A percentile compares a stretch with the other conserved stretches of the same genome.
Evolutionary conservation across 2,888 invertebrate species (phyloP).

Genomic region (Diachrysia chrysitis): DNA sequence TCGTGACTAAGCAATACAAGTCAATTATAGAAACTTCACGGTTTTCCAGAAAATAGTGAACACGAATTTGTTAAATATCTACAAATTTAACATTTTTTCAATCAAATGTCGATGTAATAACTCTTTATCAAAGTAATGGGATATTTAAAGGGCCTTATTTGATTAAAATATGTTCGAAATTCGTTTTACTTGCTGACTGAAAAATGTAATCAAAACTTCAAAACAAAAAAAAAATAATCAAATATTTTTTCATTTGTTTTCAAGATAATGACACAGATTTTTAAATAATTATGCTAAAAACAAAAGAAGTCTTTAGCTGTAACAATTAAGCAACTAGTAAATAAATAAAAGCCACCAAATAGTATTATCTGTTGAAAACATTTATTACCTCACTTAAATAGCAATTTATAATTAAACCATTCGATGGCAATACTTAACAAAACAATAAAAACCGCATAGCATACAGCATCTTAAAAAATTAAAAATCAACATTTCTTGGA

Average conservation of each 20-base stretch:
- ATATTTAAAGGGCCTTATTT: slow-evolving; percentile 19
- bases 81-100: slow-evolving; percentile 24
- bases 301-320: too few relatives aligned
- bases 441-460: slow-evolving; percentile 12
- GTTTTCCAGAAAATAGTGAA: slow-evolving; percentile 15
- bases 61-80: slow-evolving; percentile 27
- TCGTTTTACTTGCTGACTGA: not conserved
- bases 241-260: too few relatives aligned
- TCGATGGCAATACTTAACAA: slow-evolving; percentile 27
- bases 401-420: slow-evolving; percentile 7
- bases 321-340: too few relatives aligned
- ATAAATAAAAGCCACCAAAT: not conserved
- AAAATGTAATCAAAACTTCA: not conserved
- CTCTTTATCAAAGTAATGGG: slow-evolving; percentile 28
- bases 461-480: slow-evolving; percentile 36
- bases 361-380: not conserved
- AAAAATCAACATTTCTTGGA: slow-evolving; percentile 37
- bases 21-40: slow-evolving; percentile 42
- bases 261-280: too few relatives aligned
- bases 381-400: not conserved
- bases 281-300: too few relatives aligned
- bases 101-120: slow-evolving; percentile 23
- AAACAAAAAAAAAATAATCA: too few relatives aligned
- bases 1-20: slow-evolving; percentile 28
- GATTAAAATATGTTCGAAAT: slow-evolving; percentile 13